Conservation (phyloP, 2,113 vertebrate genomes). For the Astur gentilis region DNA sequence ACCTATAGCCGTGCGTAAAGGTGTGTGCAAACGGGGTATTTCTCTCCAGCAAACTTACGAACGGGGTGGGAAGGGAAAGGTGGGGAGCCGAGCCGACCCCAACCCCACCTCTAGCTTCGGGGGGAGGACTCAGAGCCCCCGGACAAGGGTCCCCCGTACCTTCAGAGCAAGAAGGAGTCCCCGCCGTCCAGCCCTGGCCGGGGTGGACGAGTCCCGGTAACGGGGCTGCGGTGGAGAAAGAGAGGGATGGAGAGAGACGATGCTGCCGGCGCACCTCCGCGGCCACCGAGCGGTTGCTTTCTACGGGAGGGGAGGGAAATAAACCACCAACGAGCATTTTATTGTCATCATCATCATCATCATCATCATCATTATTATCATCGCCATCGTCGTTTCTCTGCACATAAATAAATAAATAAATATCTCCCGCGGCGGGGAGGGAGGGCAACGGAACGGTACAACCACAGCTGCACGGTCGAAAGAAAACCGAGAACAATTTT, state of each 20-base stretch:
- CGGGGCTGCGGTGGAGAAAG: neutral
- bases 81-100: neutral
- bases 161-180: neutral
- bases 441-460: too few species aligned
- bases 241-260: neutral
- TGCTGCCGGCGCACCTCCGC: neutral
- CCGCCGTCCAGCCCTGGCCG: too few species aligned
- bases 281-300: neutral
- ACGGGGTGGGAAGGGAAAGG: neutral
- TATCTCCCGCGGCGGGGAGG: constrained; percentile 71
- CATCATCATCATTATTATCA: neutral
- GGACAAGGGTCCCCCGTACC: neutral
- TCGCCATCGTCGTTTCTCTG: constrained; percentile 65
- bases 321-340: constrained; percentile 46
- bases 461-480: too few species aligned
- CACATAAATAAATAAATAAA: constrained; percentile 99
- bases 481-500: too few species aligned
- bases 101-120: neutral
- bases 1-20: too few species aligned
- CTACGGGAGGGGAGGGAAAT: neutral
- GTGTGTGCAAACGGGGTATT: too few species aligned
- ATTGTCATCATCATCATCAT: neutral
- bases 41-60: too few species aligned
- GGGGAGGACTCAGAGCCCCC: neutral
- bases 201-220: neutral